These are phyloP conservation scores for Stigmatopora argus DNA, from an alignment of 2,113 vertebrate species.

Conservation along the genomic window DNA sequence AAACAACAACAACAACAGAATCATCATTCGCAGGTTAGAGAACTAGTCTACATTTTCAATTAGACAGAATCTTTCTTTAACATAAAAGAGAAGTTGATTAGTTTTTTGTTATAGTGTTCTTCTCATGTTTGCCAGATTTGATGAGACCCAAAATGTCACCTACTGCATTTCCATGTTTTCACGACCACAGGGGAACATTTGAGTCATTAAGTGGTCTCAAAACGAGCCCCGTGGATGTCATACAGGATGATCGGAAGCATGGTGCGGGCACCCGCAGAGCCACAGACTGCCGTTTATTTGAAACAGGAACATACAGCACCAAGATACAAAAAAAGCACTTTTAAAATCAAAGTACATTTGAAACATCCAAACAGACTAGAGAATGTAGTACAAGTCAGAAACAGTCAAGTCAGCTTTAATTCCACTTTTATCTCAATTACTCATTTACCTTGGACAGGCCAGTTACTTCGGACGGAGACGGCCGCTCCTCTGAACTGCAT, in stretches of 20 bases:
- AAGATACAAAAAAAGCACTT: conserved; percentile 61
- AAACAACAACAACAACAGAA: too few species aligned
- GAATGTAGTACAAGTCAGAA: conserved; percentile 37
- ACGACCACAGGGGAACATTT: conserved; percentile 17
- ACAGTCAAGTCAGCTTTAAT: conserved; percentile 48
- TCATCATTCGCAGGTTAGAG: too few species aligned
- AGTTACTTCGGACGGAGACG: conserved; percentile 3
- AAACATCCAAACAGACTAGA: conserved; percentile 50
- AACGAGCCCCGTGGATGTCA: background rate
- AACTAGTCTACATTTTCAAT: background rate
- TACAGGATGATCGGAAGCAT: conserved; percentile 3
- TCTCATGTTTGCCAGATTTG: conserved; percentile 7
- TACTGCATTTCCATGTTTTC: background rate
- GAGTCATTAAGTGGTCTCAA: conserved; percentile 12
- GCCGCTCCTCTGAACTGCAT: conserved; percentile 44
- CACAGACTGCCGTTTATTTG: conserved; percentile 64
- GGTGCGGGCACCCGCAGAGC: conserved; percentile 20
- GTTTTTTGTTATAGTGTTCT: too few species aligned
- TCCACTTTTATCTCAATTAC: conserved; percentile 9
- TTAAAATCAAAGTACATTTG: conserved; percentile 58
- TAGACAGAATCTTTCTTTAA: conserved; percentile 6
- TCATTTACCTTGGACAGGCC: conserved; percentile 22
- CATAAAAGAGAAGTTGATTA: background rate
- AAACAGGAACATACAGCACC: conserved; percentile 65
- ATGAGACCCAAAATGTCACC: conserved; percentile 7